These are phyloP conservation scores for Sylvilagus bachmani DNA, from an alignment of 2,113 vertebrate species.

Conservation along the genomic window DNA sequence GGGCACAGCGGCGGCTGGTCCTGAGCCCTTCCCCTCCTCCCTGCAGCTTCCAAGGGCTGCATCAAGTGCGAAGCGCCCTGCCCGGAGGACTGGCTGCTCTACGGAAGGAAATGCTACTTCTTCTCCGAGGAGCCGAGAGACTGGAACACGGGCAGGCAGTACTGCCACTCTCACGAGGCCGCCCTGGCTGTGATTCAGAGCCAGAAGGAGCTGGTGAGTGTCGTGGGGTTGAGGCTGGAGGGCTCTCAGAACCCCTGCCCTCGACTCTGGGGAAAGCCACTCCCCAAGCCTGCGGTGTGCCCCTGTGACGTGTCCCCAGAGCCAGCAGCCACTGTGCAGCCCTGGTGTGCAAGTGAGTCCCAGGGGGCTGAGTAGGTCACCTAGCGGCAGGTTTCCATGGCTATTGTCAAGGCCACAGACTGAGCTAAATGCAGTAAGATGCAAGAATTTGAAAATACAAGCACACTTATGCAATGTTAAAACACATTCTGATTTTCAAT, in stretches of 20 bases:
- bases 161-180: constrained; percentile 76
- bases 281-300: background rate
- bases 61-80: constrained; percentile 82
- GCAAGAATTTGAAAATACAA: background rate
- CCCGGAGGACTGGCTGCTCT: constrained; percentile 82
- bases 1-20: accelerated
- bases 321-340: background rate
- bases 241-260: accelerated
- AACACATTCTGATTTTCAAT: background rate
- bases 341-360: background rate
- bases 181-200: constrained; percentile 80
- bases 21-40: background rate
- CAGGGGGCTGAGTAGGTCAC: background rate
- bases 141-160: constrained; percentile 81
- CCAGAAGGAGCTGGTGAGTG: constrained; percentile 82
- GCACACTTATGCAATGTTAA: background rate
- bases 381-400: too few species aligned
- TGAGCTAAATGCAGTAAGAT: background rate
- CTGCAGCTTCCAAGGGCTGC: constrained; percentile 82
- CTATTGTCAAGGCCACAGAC: background rate
- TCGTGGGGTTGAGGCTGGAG: accelerated
- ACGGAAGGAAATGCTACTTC: constrained; percentile 81
- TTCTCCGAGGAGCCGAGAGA: constrained; percentile 80
- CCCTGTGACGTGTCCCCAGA: background rate
- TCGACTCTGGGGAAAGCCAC: background rate